phyloP scores from a whole-genome alignment of 2,113 vertebrate genomes.

The Mustela nigripes region DNA sequence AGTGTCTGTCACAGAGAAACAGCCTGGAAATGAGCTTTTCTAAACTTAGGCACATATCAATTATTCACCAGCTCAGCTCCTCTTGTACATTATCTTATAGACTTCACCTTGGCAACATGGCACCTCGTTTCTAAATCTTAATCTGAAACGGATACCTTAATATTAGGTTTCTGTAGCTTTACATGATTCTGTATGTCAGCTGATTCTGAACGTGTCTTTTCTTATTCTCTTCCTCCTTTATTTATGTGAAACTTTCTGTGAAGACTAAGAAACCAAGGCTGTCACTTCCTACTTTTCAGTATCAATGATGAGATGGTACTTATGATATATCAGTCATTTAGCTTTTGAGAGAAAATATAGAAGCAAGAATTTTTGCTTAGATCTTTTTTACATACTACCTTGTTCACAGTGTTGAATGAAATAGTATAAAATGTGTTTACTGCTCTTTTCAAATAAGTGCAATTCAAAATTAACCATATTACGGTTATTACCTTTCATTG shows the following conservation, averaged over 20 bases:
- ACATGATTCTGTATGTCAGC: background rate
- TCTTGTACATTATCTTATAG: conserved; percentile 23
- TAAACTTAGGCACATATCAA: conserved; percentile 48
- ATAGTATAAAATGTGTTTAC: background rate
- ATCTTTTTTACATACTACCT: background rate
- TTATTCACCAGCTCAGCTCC: conserved; percentile 61
- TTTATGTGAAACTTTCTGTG: conserved; percentile 6
- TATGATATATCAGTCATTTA: background rate
- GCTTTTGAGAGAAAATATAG: background rate
- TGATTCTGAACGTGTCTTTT: background rate
- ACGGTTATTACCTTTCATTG: background rate
- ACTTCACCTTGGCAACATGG: background rate
- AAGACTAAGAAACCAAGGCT: background rate
- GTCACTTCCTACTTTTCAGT: conserved; percentile 11
- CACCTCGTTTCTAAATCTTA: background rate
- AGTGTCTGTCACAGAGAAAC: background rate
- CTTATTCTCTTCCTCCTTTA: background rate
- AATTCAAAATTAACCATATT: background rate
- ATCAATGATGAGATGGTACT: background rate
- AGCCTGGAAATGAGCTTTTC: conserved; percentile 23
- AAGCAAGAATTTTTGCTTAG: background rate
- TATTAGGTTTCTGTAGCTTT: conserved; percentile 32
- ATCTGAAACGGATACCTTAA: conserved; percentile 16
- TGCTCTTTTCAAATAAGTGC: conserved; percentile 54
- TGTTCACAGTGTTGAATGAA: background rate